These are phyloP conservation scores for Barypeithes pellucidus DNA, from an alignment of 2,888 invertebrate species.

Conservation along the genomic window DNA sequence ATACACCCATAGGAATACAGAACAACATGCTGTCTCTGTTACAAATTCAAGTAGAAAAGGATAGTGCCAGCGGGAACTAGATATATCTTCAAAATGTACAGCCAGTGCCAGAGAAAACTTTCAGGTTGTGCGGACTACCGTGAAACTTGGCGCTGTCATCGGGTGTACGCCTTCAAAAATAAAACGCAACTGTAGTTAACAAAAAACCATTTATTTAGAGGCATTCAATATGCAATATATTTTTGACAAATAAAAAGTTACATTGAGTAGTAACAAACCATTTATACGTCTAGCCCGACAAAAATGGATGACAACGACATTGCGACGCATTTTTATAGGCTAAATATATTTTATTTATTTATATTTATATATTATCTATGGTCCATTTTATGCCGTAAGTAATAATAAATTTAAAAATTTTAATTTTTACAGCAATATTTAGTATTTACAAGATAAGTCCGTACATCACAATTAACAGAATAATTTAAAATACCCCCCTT, in stretches of 20 bases:
- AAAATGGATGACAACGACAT: constrained; percentile 28
- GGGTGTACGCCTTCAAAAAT: background rate
- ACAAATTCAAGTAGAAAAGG: too few species aligned
- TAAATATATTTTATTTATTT: constrained; percentile 31
- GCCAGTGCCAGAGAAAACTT: too few species aligned
- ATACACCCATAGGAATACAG: too few species aligned
- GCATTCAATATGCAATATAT: constrained; percentile 53
- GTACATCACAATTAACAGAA: constrained; percentile 41
- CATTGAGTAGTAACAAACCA: constrained; percentile 51
- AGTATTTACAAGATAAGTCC: constrained; percentile 43
- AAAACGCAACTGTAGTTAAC: constrained; percentile 34
- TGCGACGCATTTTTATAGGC: constrained; percentile 36
- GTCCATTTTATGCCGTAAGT: constrained; percentile 52
- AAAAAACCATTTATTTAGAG: constrained; percentile 55
- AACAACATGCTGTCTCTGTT: too few species aligned
- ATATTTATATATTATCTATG: constrained; percentile 50
- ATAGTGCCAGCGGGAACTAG: too few species aligned
- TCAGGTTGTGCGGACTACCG: too few species aligned
- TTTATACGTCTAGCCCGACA: constrained; percentile 33
- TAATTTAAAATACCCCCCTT: constrained; percentile 8
- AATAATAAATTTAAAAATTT: constrained; percentile 51
- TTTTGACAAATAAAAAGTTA: constrained; percentile 52
- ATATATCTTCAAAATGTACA: too few species aligned
- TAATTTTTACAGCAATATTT: constrained; percentile 52
- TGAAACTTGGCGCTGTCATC: too few species aligned